phyloP scores from a whole-genome alignment of 2,888 invertebrate genomes.

The Lepas anatifera region DNA sequence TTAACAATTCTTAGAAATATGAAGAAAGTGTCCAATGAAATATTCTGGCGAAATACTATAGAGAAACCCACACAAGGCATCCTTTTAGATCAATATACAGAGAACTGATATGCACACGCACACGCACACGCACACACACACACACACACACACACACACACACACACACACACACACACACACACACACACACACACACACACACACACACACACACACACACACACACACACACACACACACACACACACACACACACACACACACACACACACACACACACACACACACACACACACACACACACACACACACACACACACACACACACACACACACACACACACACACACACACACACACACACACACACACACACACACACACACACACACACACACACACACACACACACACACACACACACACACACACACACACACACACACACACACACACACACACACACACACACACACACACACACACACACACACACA shows the following conservation, averaged over 20 bases:
- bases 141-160: neutral
- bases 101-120: neutral
- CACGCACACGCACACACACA: neutral
- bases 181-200: neutral
- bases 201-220: neutral
- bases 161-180: neutral
- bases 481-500: neutral
- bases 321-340: slow-evolving; percentile 4
- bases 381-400: neutral
- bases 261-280: neutral
- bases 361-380: neutral
- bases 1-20: no score
- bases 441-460: neutral
- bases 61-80: no score
- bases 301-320: neutral
- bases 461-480: neutral
- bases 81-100: neutral
- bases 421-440: neutral
- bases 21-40: no score
- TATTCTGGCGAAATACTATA: no score
- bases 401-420: neutral
- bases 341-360: neutral
- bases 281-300: neutral
- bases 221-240: neutral
- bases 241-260: neutral